phyloP scores from a whole-genome alignment of 2,113 vertebrate species.

The Aspidoscelis tigris region DNA sequence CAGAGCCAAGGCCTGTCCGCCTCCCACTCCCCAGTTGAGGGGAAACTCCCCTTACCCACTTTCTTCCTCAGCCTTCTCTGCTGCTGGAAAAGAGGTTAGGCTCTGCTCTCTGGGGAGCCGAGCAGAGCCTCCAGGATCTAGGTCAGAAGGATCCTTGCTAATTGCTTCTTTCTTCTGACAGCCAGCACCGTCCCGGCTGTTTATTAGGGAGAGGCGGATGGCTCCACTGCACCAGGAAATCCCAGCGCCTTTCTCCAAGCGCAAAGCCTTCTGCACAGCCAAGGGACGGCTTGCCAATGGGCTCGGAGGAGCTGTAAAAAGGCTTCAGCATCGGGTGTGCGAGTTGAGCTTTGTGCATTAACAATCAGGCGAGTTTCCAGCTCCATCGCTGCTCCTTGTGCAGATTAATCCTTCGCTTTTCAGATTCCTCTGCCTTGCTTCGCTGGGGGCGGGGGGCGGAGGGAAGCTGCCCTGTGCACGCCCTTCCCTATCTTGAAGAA shows the following conservation, averaged over 20 bases:
- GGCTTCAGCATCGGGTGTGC: too few species aligned
- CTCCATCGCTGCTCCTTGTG: too few species aligned
- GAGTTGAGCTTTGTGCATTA: too few species aligned
- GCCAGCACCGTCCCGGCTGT: background rate
- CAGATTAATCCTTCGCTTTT: too few species aligned
- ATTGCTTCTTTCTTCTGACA: background rate
- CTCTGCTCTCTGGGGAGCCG: background rate
- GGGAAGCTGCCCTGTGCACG: background rate
- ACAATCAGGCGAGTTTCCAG: too few species aligned
- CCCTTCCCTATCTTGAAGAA: background rate
- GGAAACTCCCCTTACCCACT: background rate
- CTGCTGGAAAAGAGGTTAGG: background rate
- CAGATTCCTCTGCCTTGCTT: too few species aligned
- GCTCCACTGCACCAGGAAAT: background rate
- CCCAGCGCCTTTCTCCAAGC: background rate
- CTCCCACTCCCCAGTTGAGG: background rate
- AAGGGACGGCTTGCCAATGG: too few species aligned
- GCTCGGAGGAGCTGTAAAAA: too few species aligned
- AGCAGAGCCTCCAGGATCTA: background rate
- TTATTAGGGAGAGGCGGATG: slow-evolving; percentile 1
- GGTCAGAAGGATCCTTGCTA: slow-evolving; percentile 15
- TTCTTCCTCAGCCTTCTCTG: background rate
- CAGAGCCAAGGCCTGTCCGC: background rate
- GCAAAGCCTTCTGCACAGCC: too few species aligned
- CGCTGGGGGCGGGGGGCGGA: background rate